Evolutionary conservation across 92 coral and sea anemone genomes (phyloP).

Genomic region (Isaurus tuberculatus): DNA sequence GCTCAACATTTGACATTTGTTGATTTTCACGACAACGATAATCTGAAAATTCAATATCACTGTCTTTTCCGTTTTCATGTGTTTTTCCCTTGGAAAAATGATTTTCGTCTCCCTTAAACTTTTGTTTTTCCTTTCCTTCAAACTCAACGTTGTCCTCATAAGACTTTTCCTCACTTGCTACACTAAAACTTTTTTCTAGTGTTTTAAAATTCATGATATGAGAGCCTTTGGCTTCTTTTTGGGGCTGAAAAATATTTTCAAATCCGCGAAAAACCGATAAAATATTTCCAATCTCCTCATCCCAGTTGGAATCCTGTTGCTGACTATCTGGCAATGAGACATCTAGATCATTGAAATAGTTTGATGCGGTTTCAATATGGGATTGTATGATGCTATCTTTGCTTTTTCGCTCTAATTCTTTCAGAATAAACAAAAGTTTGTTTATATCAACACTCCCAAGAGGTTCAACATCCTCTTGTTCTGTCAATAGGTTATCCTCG

Average conservation of each 20-base stretch:
- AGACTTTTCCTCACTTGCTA: background rate
- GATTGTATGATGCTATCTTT: slow-evolving; percentile 3
- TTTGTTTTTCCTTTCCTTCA: background rate
- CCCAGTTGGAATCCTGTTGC: slow-evolving; percentile 4
- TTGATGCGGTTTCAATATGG: background rate
- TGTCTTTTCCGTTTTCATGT: background rate
- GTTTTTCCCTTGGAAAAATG: background rate
- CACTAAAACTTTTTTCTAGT: background rate
- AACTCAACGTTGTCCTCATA: background rate
- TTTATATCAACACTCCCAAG: slow-evolving; percentile 14
- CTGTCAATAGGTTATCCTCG: background rate
- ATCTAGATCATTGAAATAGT: background rate
- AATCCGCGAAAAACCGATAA: slow-evolving; percentile 29
- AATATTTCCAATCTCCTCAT: slow-evolving; percentile 28
- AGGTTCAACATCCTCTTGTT: background rate
- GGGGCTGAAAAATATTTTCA: background rate
- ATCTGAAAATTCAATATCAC: background rate
- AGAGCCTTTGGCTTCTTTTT: slow-evolving; percentile 1
- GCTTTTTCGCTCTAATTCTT: slow-evolving; percentile 24
- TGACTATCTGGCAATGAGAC: background rate
- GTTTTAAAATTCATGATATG: background rate
- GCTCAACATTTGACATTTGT: background rate
- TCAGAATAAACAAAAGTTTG: slow-evolving; percentile 13
- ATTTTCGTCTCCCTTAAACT: background rate
- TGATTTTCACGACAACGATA: slow-evolving; percentile 10